Evolutionary conservation across 64 coral and sea anemone genomes (phyloP).

Genomic region (Catalaphyllia jardinei): DNA sequence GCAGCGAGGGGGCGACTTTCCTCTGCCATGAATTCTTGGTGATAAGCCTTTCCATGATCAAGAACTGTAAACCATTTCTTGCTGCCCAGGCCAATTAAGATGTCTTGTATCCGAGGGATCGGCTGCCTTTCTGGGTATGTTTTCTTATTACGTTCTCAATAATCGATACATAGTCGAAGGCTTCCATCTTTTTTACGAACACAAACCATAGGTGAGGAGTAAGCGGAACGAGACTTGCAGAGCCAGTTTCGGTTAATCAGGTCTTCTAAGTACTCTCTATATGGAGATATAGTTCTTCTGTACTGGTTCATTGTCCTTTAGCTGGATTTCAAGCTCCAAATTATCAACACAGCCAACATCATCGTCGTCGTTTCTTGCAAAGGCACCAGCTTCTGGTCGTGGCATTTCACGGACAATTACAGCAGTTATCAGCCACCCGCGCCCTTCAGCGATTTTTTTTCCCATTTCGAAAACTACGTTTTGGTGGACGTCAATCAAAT

Average conservation of each 20-base stretch:
- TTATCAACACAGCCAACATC: conserved; percentile 51
- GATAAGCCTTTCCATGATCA: neutral
- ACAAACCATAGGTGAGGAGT: conserved; percentile 59
- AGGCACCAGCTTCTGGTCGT: conserved; percentile 49
- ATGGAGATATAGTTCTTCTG: conserved; percentile 40
- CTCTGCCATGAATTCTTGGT: conserved; percentile 6
- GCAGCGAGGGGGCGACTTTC: neutral
- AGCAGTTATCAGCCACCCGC: no score
- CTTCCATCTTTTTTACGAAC: conserved; percentile 26
- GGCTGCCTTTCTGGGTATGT: conserved; percentile 16
- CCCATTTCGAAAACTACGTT: no score
- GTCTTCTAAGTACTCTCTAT: conserved; percentile 43
- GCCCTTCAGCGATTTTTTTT: no score
- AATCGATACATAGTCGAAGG: neutral
- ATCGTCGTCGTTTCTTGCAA: conserved; percentile 10
- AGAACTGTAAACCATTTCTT: neutral
- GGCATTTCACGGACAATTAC: conserved; percentile 52
- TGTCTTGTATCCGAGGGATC: neutral
- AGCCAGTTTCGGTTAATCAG: conserved; percentile 48
- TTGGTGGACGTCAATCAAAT: no score
- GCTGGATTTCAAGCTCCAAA: conserved; percentile 50
- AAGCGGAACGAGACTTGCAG: conserved; percentile 20
- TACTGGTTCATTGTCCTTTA: conserved; percentile 54
- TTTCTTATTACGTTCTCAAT: conserved; percentile 46
- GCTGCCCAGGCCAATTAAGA: neutral